Conservation (phyloP, 1,140 invertebrate genomes). For the Phortica variegata region DNA sequence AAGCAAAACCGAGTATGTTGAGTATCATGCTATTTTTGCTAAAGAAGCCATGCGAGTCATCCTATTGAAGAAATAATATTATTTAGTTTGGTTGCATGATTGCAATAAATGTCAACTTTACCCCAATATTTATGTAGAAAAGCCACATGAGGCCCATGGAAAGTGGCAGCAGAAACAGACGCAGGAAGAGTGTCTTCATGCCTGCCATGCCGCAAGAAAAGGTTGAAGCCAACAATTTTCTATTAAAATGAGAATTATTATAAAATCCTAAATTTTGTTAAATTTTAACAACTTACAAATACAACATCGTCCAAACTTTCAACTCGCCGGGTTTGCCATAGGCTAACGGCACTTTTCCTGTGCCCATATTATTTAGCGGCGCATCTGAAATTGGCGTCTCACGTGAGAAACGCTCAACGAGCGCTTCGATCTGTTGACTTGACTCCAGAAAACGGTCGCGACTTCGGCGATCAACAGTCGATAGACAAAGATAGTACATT, state of each 20-base stretch:
- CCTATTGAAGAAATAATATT: slow-evolving; percentile 50
- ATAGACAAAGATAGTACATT: slow-evolving; percentile 91
- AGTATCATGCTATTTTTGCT: slow-evolving; percentile 79
- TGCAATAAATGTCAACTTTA: slow-evolving; percentile 37
- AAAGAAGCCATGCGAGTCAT: slow-evolving; percentile 73
- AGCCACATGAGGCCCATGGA: slow-evolving; percentile 77
- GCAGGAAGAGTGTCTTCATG: slow-evolving; percentile 70
- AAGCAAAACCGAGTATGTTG: slow-evolving; percentile 75
- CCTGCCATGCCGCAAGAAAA: slow-evolving; percentile 75
- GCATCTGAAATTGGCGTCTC: slow-evolving; percentile 62
- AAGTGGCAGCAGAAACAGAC: slow-evolving; percentile 74
- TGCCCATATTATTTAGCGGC: slow-evolving; percentile 61
- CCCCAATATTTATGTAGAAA: slow-evolving; percentile 74
- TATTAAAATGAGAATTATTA: slow-evolving; percentile 56
- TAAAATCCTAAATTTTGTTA: background rate
- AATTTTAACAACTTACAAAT: slow-evolving; percentile 66
- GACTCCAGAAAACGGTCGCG: slow-evolving; percentile 88
- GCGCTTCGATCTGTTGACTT: slow-evolving; percentile 85
- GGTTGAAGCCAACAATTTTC: slow-evolving; percentile 72
- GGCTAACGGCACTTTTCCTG: slow-evolving; percentile 69
- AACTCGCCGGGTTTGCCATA: slow-evolving; percentile 73
- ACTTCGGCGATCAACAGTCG: slow-evolving; percentile 74
- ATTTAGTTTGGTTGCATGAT: background rate
- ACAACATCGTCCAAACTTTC: slow-evolving; percentile 72
- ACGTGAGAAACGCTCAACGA: slow-evolving; percentile 88